Evolutionary conservation across 1,140 invertebrate species (phyloP), one percentile per base, ranked within the genome.

Genomic region (Tribolium castaneum): DNA sequence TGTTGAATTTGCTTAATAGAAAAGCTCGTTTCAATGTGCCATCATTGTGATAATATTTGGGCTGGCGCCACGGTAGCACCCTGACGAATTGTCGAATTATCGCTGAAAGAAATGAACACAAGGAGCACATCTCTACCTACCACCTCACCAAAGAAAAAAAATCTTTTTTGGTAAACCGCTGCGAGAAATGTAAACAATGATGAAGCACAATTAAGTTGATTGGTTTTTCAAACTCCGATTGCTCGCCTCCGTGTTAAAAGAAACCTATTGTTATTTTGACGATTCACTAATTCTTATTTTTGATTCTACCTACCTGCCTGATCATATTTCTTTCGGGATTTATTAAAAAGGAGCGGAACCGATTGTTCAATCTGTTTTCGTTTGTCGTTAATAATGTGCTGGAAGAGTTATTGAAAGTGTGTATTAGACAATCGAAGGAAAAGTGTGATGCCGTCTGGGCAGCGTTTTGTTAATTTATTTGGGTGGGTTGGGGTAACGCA

Each of bases 61-160:
- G 54, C 66, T 71, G 76, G 76, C 76, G 76, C 76, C 76, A 25
- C 62, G 62, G 76, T 74, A 78, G 70, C 76, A 78, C 70, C 76
- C 49, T 78, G 76, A 78, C 76, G 76, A 78, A 78, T 78, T 50
- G 50, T 73, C 70, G 62, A 78, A 78, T 78, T 78, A 78, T 78
- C 76, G 76, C 66, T 72, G 25, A 78, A 56, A 59, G 52, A 74
- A 54, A 52, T 34, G 39, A 78, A 75, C 25, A 50, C 59, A 66
- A 34, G 59, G 45, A 66, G 30, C 59, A 35, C 59, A 66, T 35
- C 45, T 66, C 25, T 66, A 66, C 30, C 59, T 66, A 13, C n/a
- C 59, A 66, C n/a, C 59, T 34, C 4, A 30, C 9, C 30, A 34
- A 12, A 66, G 59, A 66, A 66, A 66, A 34, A 66, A 34, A 66